Evolutionary conservation across 2,113 vertebrate species (phyloP).

Genomic region (Apeltes quadracus): DNA sequence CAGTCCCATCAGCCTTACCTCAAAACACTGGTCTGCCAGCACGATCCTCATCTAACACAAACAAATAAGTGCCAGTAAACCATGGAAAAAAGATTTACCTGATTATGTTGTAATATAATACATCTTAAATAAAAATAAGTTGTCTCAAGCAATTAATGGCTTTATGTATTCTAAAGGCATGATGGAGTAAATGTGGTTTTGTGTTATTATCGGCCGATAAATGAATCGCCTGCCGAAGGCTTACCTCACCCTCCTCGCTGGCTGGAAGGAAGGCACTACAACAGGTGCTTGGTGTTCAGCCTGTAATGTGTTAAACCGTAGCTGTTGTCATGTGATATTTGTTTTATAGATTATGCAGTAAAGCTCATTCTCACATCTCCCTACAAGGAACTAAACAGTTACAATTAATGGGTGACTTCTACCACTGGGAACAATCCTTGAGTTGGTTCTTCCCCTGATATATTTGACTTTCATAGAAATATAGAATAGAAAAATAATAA

Average conservation of each 20-base stretch:
- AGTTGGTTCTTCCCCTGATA: not conserved
- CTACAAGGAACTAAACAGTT: not conserved
- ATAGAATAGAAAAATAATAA: no score
- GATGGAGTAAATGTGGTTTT: constrained; percentile 90
- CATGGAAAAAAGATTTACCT: not conserved
- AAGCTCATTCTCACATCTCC: not conserved
- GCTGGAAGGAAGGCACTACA: constrained; percentile 87
- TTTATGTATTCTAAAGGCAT: constrained; percentile 33
- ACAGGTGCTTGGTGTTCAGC: constrained; percentile 86
- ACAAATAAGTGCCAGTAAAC: not conserved
- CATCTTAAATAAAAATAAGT: not conserved
- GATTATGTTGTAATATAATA: not conserved
- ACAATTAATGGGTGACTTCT: not conserved
- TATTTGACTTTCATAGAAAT: not conserved
- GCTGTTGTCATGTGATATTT: not conserved
- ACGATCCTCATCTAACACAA: not conserved
- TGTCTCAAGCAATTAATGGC: not conserved
- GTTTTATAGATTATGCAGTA: not conserved
- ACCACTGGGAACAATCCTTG: not conserved
- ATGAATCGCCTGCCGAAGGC: constrained; percentile 87
- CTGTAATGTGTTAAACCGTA: constrained; percentile 60
- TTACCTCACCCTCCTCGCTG: constrained; percentile 85
- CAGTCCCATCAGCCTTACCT: not conserved
- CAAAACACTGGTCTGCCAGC: not conserved
- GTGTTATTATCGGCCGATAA: constrained; percentile 89